Evolutionary conservation across 2,888 invertebrate species (phyloP), one percentile per base, ranked within the genome.

Genomic region (Macrosoma leucophasiata): DNA sequence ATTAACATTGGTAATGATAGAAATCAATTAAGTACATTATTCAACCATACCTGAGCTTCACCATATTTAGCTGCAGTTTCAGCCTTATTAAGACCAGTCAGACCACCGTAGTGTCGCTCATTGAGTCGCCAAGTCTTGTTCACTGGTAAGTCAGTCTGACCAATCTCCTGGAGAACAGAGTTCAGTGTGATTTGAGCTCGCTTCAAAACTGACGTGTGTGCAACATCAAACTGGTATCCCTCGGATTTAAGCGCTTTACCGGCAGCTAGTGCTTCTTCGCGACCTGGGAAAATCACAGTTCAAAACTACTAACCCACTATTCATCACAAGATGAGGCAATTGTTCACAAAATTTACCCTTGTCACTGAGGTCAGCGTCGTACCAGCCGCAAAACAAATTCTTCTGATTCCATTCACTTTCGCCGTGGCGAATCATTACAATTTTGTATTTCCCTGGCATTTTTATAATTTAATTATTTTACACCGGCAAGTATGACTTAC

Each of bases 11-110:
- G n/a, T n/a, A n/a, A n/a, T n/a, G n/a, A n/a, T n/a, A n/a, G n/a
- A n/a, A n/a, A n/a, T n/a, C n/a, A n/a, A n/a, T n/a, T 10, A 13
- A 13, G 12, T 9, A 15, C 25, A 29, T 11, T 33, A 23, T 12
- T 11, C 17, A 22, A 29, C 45, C 24, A 21, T 59, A 91, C 92
- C 85, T 93, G 92, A 28, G 90, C 89, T 62, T 94, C 94, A 7
- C 95, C 95, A 72, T 92, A 95, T 62, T 92, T 92, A 31, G 90
- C 90, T 29, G 94, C 94, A 11, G 94, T 92, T 71, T 94, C 93
- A 0, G 91, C 88, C 67, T 95, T 95, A 60, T 95, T 92, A 39
- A 93, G 85, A 2, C 95, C 95, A 7, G 94, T 95, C 4, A 95
- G 86, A 21, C 92, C 92, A 29, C 95, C 95, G 55, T 95, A 95